These are phyloP conservation scores for Spisula subtruncata DNA, from an alignment of 2,888 invertebrate genomes.

Conservation along the genomic window DNA sequence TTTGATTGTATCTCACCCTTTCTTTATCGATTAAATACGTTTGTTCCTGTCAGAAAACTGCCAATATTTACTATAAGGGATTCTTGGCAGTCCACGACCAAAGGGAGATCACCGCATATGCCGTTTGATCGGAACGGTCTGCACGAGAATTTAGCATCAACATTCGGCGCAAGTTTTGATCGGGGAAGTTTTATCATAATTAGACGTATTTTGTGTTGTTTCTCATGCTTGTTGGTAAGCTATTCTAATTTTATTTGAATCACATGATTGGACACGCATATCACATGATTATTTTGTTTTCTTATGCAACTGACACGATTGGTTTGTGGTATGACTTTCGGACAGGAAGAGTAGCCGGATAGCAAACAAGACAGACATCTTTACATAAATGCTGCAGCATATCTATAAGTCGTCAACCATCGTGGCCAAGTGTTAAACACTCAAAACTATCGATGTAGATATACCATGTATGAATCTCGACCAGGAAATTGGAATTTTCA, in stretches of 20 bases:
- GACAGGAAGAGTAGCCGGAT: constrained; percentile 5
- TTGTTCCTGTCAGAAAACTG: too few relatives aligned
- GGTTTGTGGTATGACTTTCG: not conserved
- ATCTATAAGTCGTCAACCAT: too few relatives aligned
- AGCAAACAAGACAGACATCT: not conserved
- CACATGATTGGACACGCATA: not conserved
- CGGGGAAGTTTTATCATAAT: not conserved
- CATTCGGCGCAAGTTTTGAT: constrained; percentile 3
- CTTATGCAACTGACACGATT: not conserved
- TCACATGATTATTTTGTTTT: not conserved
- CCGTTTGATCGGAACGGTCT: not conserved
- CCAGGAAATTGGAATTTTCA: too few relatives aligned
- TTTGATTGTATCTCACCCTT: too few relatives aligned
- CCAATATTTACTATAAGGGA: too few relatives aligned
- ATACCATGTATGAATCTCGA: too few relatives aligned
- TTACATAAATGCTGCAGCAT: too few relatives aligned
- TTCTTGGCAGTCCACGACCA: not conserved
- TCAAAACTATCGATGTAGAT: too few relatives aligned
- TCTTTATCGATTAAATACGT: too few relatives aligned
- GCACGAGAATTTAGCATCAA: not conserved
- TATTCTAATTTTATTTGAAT: not conserved
- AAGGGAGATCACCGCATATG: not conserved
- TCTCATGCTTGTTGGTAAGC: not conserved
- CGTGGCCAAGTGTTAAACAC: too few relatives aligned
- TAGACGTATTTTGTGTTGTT: not conserved